Evolutionary conservation across 2,888 invertebrate species (phyloP).

Genomic region (Chymomyza caudatula): DNA sequence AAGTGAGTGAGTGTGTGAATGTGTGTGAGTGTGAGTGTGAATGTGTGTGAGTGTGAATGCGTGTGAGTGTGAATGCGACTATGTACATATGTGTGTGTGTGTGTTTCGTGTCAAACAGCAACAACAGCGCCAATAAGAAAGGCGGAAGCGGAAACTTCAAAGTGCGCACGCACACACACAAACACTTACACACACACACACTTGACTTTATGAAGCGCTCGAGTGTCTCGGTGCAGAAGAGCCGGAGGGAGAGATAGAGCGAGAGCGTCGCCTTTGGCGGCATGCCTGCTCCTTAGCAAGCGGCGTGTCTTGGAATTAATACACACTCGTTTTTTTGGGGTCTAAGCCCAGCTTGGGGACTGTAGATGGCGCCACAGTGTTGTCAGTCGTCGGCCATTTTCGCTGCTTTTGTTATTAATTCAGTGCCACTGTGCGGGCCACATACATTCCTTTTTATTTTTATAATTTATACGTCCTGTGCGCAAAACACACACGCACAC

Average conservation of each 20-base stretch:
- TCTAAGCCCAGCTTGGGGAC: slow-evolving; percentile 26
- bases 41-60: slow-evolving; percentile 2
- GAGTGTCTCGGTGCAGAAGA: slow-evolving; percentile 14
- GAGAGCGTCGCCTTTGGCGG: background rate
- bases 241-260: background rate
- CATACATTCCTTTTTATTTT: background rate
- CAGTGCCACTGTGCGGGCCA: slow-evolving; percentile 30
- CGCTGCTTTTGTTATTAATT: slow-evolving; percentile 39
- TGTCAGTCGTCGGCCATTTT: slow-evolving; percentile 52
- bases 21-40: slow-evolving; percentile 10
- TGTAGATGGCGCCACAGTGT: slow-evolving; percentile 26
- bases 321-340: slow-evolving; percentile 31
- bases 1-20: slow-evolving; percentile 4
- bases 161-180: slow-evolving; percentile 32
- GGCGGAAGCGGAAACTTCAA: slow-evolving; percentile 69
- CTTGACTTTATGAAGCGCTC: slow-evolving; percentile 60
- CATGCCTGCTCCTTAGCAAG: slow-evolving; percentile 7
- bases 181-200: slow-evolving; percentile 27
- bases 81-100: slow-evolving; percentile 10
- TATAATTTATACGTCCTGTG: slow-evolving; percentile 17
- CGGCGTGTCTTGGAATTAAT: too few relatives aligned
- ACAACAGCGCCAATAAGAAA: slow-evolving; percentile 25
- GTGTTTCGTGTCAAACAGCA: slow-evolving; percentile 34
- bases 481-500: slow-evolving; percentile 10
- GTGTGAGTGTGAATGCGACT: slow-evolving; percentile 43